phyloP scores from a whole-genome alignment of 23 tunicate species.

The Trididemnum nubilum region DNA sequence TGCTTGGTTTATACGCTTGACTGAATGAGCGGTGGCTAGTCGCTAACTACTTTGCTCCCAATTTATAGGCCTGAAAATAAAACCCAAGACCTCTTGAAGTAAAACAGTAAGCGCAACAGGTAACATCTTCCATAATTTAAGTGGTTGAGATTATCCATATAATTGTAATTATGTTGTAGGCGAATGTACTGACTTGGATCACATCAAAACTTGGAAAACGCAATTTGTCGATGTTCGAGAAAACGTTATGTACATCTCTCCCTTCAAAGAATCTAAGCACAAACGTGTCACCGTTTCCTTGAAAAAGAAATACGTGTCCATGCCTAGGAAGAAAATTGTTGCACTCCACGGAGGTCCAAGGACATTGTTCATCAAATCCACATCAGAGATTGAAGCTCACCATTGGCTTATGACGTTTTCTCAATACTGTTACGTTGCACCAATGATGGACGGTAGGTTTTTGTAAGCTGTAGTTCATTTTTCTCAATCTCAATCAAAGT shows the following conservation, averaged over 20 bases:
- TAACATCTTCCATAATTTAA: too few species aligned
- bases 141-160: too few species aligned
- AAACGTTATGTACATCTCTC: background rate
- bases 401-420: conserved; percentile 42
- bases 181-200: background rate
- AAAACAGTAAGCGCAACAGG: too few species aligned
- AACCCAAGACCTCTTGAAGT: too few species aligned
- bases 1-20: too few species aligned
- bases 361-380: background rate
- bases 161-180: conserved; percentile 3
- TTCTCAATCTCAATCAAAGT: background rate
- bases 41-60: too few species aligned
- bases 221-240: conserved; percentile 2
- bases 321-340: conserved; percentile 8
- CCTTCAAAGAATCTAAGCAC: background rate
- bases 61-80: too few species aligned
- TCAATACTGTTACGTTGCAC: conserved; percentile 55
- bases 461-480: too few species aligned
- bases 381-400: conserved; percentile 22
- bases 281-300: conserved; percentile 3
- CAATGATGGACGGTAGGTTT: conserved; percentile 43
- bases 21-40: too few species aligned
- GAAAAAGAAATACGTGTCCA: conserved; percentile 2
- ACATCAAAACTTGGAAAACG: background rate
- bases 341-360: conserved; percentile 16